Conservation (phyloP, 2,113 vertebrate genomes). For the Oxyura jamaicensis region DNA sequence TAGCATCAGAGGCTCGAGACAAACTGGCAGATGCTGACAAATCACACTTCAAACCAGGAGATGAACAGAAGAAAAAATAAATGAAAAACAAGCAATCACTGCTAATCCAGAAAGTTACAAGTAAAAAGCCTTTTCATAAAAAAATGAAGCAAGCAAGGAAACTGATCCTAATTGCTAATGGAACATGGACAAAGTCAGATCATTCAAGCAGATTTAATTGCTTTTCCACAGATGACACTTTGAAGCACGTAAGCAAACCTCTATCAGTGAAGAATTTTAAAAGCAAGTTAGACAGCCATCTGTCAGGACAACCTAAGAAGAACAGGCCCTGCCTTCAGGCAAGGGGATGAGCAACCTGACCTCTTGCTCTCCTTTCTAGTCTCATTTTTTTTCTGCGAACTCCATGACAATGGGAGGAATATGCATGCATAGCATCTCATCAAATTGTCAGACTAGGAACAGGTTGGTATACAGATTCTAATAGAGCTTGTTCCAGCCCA, state of each 20-base stretch:
- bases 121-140: neutral
- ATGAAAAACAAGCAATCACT: neutral
- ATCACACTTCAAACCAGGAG: neutral
- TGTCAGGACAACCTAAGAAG: neutral
- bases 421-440: neutral
- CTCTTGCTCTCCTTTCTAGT: neutral
- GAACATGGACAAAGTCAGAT: neutral
- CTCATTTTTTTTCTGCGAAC: neutral
- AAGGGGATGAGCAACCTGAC: neutral
- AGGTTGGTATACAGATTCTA: neutral
- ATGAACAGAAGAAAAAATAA: neutral
- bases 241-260: neutral
- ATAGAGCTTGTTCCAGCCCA: neutral
- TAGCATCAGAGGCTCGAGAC: neutral
- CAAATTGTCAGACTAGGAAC: neutral
- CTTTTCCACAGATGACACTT: constrained; percentile 16
- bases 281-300: neutral
- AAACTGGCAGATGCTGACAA: neutral
- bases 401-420: neutral
- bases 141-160: neutral
- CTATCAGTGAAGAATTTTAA: neutral
- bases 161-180: neutral
- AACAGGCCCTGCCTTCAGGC: constrained; percentile 6
- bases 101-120: neutral
- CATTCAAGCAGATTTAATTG: constrained; percentile 18